Conservation (phyloP, 2,113 vertebrate genomes). For the Anguilla rostrata region DNA sequence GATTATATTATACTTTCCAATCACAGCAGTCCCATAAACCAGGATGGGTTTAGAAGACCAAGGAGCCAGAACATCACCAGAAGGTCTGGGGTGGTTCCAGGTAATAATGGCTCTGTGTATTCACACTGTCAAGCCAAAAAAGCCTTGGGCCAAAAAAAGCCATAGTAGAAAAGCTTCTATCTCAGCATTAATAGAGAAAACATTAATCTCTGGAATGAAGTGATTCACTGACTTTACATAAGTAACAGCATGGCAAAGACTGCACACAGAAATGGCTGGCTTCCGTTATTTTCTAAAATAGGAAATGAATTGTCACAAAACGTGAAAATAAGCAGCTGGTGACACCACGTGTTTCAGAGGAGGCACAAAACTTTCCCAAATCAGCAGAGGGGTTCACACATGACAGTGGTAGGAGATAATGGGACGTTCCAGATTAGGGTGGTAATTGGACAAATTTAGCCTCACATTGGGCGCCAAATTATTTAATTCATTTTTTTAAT, state of each 20-base stretch:
- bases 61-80: not conserved
- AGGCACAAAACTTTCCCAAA: too few species aligned
- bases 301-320: not conserved
- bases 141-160: too few species aligned
- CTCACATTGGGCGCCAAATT: too few species aligned
- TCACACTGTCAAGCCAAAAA: not conserved
- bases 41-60: not conserved
- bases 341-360: too few species aligned
- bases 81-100: not conserved
- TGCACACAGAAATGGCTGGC: not conserved
- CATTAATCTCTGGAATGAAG: not conserved
- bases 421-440: too few species aligned
- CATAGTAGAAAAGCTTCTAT: too few species aligned
- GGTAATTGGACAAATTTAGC: too few species aligned
- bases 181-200: not conserved
- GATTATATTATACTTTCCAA: too few species aligned
- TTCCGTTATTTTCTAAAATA: not conserved
- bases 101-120: not conserved
- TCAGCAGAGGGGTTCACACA: too few species aligned
- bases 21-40: not conserved
- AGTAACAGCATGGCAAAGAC: not conserved
- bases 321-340: too few species aligned
- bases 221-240: not conserved
- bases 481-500: too few species aligned
- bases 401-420: too few species aligned